A percentile compares a stretch with the other conserved stretches of the same genome.
These are phyloP conservation scores for Anticlea derivata DNA, from an alignment of 2,888 invertebrate genomes.

Conservation along the genomic window DNA sequence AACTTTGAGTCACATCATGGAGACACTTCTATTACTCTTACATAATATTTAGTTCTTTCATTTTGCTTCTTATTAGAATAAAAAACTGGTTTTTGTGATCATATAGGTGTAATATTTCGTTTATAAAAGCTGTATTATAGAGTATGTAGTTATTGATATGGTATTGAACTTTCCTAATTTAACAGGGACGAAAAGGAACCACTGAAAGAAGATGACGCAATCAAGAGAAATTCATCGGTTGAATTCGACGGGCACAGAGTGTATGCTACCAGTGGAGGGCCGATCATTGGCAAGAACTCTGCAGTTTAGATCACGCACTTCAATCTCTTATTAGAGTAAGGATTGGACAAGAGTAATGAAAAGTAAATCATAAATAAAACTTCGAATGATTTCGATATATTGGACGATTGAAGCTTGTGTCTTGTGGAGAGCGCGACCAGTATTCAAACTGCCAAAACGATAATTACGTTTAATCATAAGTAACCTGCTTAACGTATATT, in stretches of 20 bases:
- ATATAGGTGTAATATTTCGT: constrained; percentile 10
- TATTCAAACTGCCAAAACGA: constrained; percentile 77
- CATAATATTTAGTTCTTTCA: constrained; percentile 2
- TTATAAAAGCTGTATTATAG: constrained; percentile 35
- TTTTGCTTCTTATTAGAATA: constrained; percentile 4
- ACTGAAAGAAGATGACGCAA: constrained; percentile 87
- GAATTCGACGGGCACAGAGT: constrained; percentile 93
- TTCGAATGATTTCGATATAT: too few species aligned
- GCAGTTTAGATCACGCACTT: constrained; percentile 85
- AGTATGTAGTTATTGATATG: constrained; percentile 9
- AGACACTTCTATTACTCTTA: too few species aligned
- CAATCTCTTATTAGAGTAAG: constrained; percentile 3
- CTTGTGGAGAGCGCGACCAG: constrained; percentile 73
- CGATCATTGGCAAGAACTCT: constrained; percentile 95
- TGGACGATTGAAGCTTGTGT: constrained; percentile 64
- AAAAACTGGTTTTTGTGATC: constrained; percentile 6
- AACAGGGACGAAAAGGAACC: constrained; percentile 92
- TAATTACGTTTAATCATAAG: constrained; percentile 55
- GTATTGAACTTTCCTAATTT: constrained; percentile 13
- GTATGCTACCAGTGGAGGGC: constrained; percentile 92
- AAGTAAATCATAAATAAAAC: constrained; percentile 4
- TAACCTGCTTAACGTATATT: constrained; percentile 58
- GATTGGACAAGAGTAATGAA: constrained; percentile 1
- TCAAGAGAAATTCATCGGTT: constrained; percentile 90
- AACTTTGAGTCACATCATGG: neutral